phyloP scores from a whole-genome alignment of 1,140 invertebrate genomes.

The Telenomus remus region DNA sequence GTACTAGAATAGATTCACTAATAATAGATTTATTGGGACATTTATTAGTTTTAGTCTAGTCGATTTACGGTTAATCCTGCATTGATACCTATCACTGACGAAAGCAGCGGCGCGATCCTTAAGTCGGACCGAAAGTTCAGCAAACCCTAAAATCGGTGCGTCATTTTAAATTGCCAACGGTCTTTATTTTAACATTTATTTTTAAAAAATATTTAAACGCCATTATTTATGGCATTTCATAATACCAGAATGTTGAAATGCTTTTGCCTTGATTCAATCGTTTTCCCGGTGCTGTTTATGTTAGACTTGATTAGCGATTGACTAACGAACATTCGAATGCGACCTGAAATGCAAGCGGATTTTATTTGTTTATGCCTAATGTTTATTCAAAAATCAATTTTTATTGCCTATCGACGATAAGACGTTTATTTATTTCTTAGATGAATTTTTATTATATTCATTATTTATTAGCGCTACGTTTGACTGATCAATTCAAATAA shows the following conservation, averaged over 20 bases:
- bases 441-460: background rate
- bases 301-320: conserved; percentile 53
- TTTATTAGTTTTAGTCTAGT: no score
- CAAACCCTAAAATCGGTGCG: conserved; percentile 15
- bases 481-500: no score
- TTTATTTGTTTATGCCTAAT: conserved; percentile 18
- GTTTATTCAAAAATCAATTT: conserved; percentile 11
- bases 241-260: conserved; percentile 50
- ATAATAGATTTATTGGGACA: no score
- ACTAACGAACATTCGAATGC: conserved; percentile 53
- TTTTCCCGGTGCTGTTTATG: conserved; percentile 49
- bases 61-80: no score
- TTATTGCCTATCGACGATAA: background rate
- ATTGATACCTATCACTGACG: no score
- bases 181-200: no score
- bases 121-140: conserved; percentile 13
- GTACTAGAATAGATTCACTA: no score
- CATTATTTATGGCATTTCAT: conserved; percentile 29
- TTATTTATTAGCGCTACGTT: no score
- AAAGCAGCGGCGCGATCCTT: background rate
- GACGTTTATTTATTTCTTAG: background rate
- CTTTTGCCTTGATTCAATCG: conserved; percentile 50
- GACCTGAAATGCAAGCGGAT: conserved; percentile 52
- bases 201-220: conserved; percentile 34
- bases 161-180: conserved; percentile 17